phyloP scores from a whole-genome alignment of 1,140 invertebrate species.

The Hormaphis cornu region DNA sequence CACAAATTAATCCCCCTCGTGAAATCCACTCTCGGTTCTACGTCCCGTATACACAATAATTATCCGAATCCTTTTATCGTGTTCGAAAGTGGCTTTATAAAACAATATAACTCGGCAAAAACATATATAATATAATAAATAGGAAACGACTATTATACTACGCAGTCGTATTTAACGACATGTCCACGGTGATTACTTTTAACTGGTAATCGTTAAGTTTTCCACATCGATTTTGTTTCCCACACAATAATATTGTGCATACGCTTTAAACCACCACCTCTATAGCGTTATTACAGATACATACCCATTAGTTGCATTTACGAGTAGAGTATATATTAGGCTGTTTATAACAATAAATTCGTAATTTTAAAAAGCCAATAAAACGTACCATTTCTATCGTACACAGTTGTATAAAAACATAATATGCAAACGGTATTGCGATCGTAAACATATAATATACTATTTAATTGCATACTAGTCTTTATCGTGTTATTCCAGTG shows the following conservation, averaged over 20 bases:
- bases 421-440: too few species aligned
- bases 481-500: not conserved
- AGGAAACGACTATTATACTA: not conserved
- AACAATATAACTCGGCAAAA: not conserved
- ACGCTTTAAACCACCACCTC: too few species aligned
- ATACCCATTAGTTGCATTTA: too few species aligned
- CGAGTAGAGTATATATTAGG: too few species aligned
- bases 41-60: too few species aligned
- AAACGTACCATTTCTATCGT: not conserved
- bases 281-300: too few species aligned
- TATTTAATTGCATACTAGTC: not conserved
- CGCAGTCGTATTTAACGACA: not conserved
- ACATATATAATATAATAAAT: too few species aligned
- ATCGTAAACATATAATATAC: not conserved
- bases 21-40: not conserved
- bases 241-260: too few species aligned
- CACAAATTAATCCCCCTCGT: not conserved
- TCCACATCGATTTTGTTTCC: not conserved
- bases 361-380: not conserved
- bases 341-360: too few species aligned
- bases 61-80: not conserved
- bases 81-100: not conserved
- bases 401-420: not conserved
- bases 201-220: not conserved
- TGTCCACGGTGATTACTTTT: not conserved